Evolutionary conservation across 2,888 invertebrate species (phyloP), one percentile per base, ranked within the genome.

Genomic region (Pandemis corylana): DNA sequence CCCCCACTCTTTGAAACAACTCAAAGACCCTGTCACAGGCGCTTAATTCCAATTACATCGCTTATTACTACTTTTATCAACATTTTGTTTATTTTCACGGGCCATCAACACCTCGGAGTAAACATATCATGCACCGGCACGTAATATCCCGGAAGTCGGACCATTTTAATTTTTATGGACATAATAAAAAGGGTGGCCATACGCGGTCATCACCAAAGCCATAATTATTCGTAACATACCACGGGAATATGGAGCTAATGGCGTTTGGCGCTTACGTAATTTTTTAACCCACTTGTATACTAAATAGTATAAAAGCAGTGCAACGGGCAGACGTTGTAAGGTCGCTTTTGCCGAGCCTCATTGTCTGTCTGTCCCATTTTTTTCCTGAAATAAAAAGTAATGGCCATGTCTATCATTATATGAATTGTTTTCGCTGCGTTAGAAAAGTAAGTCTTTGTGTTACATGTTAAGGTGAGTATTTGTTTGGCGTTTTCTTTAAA

Each of bases 351-450:
- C 10, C 20, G 59, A 28, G 59, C 28, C 28, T 2, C 28, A 36
- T 36, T 36, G 28, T 36, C 28, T 36, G 53, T 1, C 53, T 28
- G 28, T 10, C 59, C 59, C 59, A 59, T 59, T 51, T 67, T 66
- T 67, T 67, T 61, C 73, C 68, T 69, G 68, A 69, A 73, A 73
- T 73, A 73, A 73, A 73, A 73, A 73, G 49, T 65, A 56, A 73
- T 65, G 65, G 53, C 56, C 46, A 64, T 68, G 63, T 46, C 68
- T 64, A 65, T 69, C 20, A 65, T 65, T 65, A 64, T n/a, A 44
- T 56, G 36, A 28, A 73, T 49, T 68, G 61, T 64, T 68, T 36
- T 5, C 20, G 15, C 28, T 20, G n/a, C 64, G 15, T 49, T 10
- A 2, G 9, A 63, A 20, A 73, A 13, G 5, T 15, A 0, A 51